Evolutionary conservation across 2,797 vertebrate species (phyloP), one percentile per base, ranked within the genome.

Genomic region (Anguilla marmorata): DNA sequence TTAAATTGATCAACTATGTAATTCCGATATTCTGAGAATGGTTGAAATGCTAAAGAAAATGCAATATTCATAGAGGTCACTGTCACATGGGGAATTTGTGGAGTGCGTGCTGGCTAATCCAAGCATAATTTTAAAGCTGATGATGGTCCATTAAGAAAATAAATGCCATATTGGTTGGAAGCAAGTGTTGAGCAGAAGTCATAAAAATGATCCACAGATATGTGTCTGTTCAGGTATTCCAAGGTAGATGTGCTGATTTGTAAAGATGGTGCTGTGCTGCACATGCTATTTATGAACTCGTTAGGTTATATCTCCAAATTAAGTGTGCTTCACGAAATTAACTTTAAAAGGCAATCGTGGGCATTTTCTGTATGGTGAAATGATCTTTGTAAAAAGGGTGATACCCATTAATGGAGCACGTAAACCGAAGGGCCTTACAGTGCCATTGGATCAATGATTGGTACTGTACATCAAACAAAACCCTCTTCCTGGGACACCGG

Each of bases 271-370:
- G 9, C 27, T 9, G 11, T 37, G 72, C 33, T 33, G 72, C 72
- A 76, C n/a, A 76, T 9, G 33, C 72, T 76, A 14, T 76, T 37
- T 3, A 30, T 5, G 14, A 33, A 33, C 33, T 30, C 0, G 12
- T 37, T 76, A 33, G 30, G 69, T 74, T 76, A 33, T 76, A 37
- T 1, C 72, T 33, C 72, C 72, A 76, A 33, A 76, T 33, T 37
- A 3, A 76, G 12, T 37, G 30, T 0, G 11, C 27, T 69, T 69
- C 3, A 76, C 11, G 8, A 0, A 33, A 37, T 76, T 76, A 16
- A 76, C 72, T 76, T 76, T 12, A 76, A 76, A 33, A 76, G 27
- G 69, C 69, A 72, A n/a, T 72, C n/a, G 11, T 72, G n/a, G 27
- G 33, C 72, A 76, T 37, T 33, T 37, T 76, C 72, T 33, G 37